Conservation (phyloP, 2,797 vertebrate genomes). For the Ara ararauna region DNA sequence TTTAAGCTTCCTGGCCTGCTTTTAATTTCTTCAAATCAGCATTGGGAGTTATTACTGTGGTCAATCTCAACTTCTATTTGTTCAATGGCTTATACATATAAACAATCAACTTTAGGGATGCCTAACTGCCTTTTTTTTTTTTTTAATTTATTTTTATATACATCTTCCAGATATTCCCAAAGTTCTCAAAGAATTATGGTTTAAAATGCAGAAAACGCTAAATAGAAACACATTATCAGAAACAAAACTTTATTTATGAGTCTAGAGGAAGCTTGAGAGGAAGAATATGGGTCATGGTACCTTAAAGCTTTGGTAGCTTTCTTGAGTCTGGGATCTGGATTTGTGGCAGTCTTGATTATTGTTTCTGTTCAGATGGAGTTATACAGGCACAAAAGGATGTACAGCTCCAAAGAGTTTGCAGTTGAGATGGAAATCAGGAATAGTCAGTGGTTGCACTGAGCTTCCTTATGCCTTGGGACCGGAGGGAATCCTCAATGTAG, state of each 20-base stretch:
- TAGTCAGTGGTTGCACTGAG: not conserved
- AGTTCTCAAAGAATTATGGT: not conserved
- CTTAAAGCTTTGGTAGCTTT: conserved; percentile 18
- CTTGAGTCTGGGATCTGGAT: not conserved
- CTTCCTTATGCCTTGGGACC: not conserved
- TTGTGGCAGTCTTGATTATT: not conserved
- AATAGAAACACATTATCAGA: not conserved
- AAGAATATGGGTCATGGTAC: not conserved
- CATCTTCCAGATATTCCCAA: conserved; percentile 2
- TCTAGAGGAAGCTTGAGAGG: not conserved
- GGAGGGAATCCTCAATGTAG: not conserved
- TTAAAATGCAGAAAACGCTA: conserved; percentile 33
- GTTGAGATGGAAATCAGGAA: not conserved
- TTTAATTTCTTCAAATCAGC: conserved; percentile 48
- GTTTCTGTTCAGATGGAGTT: not conserved
- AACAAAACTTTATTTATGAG: not conserved
- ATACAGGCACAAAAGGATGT: not conserved
- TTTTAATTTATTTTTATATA: not conserved
- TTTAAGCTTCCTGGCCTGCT: conserved; percentile 39
- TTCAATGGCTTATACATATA: not conserved
- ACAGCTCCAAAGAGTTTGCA: not conserved
- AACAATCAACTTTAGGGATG: not conserved
- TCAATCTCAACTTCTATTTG: conserved; percentile 18
- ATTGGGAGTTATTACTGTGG: not conserved
- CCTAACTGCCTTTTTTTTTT: not conserved